Percentiles rank a stretch among this genome's conserved stretches.
Evolutionary conservation across 2,888 invertebrate genomes (phyloP).

Genomic region (Monopis laevigella): DNA sequence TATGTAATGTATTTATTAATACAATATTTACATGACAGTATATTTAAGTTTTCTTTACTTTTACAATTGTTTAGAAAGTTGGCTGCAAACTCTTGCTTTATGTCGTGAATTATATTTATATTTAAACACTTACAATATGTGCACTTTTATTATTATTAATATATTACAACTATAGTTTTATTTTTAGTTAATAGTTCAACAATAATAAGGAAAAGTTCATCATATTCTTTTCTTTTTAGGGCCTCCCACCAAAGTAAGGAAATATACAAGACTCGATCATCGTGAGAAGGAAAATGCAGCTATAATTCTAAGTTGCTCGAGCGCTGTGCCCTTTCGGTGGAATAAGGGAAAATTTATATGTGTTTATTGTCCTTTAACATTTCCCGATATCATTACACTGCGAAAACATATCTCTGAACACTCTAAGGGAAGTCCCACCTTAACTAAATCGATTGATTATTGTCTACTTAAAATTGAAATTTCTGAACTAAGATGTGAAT

Average conservation of each 20-base stretch:
- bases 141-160: too few relatives aligned
- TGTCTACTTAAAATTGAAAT: conserved; percentile 4
- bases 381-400: conserved; percentile 14
- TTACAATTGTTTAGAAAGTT: too few relatives aligned
- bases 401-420: conserved; percentile 22
- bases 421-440: not conserved
- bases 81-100: too few relatives aligned
- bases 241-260: not conserved
- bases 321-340: conserved; percentile 8
- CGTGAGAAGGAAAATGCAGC: not conserved
- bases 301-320: not conserved
- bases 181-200: too few relatives aligned
- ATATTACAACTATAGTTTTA: too few relatives aligned
- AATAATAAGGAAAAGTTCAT: too few relatives aligned
- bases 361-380: not conserved
- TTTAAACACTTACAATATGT: too few relatives aligned
- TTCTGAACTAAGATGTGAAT: not conserved
- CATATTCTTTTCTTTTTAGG: conserved; percentile 9
- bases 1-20: too few relatives aligned
- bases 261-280: not conserved
- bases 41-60: too few relatives aligned
- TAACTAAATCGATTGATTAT: not conserved
- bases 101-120: too few relatives aligned
- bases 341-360: conserved; percentile 4
- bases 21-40: too few relatives aligned